Conservation (phyloP, 2,888 invertebrate species). For the Stenolophus ochropezus region DNA sequence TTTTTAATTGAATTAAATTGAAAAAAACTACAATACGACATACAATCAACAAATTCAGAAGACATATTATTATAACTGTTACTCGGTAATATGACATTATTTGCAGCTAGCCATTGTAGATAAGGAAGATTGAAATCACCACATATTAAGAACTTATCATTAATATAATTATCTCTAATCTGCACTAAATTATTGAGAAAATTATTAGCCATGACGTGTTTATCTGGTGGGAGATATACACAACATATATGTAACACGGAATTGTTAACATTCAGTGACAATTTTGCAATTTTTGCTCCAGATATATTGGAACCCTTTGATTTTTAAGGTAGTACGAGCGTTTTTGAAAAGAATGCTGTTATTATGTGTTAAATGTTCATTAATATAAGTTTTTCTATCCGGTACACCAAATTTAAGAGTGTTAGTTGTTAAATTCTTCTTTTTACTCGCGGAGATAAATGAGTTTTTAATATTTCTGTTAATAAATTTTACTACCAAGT, state of each 20-base stretch:
- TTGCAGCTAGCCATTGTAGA: not conserved
- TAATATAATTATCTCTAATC: not conserved
- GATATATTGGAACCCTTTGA: not conserved
- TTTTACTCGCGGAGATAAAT: not conserved
- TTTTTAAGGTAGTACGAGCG: not conserved
- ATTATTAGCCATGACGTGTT: not conserved
- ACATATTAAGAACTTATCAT: not conserved
- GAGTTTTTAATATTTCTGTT: not conserved
- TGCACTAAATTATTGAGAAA: not conserved
- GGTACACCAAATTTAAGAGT: no score
- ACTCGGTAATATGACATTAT: not conserved
- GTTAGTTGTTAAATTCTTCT: no score
- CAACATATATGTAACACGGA: no score
- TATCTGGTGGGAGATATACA: no score
- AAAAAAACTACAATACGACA: no score
- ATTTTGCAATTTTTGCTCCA: no score
- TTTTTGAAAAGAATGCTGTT: not conserved
- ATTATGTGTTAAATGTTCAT: no score
- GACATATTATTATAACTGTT: not conserved
- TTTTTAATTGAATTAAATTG: not conserved
- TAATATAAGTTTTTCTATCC: no score
- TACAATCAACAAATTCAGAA: not conserved
- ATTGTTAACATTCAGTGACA: no score
- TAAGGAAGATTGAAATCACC: no score
- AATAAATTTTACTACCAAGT: not conserved